Evolutionary conservation across 2,888 invertebrate genomes (phyloP).

Genomic region (Acrobasis consociella): DNA sequence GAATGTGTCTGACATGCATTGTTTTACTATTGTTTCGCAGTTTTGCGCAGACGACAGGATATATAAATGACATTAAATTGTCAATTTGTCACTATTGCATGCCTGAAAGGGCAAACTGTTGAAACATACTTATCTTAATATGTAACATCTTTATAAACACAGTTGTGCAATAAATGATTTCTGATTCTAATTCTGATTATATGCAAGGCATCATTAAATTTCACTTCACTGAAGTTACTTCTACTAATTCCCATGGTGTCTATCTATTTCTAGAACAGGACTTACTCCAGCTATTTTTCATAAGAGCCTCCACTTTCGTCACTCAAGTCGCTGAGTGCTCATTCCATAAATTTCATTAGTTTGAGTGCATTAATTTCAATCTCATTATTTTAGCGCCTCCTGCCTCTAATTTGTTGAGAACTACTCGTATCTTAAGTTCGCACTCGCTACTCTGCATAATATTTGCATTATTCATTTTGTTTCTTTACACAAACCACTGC

Average conservation of each 20-base stretch:
- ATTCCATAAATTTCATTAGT: slow-evolving; percentile 32
- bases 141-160: too few species aligned
- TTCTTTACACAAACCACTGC: not conserved
- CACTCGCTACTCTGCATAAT: slow-evolving; percentile 13
- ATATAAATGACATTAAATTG: too few species aligned
- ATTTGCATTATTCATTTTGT: slow-evolving; percentile 12
- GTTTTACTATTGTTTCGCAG: too few species aligned
- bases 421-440: slow-evolving; percentile 12
- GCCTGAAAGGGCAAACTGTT: too few species aligned
- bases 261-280: not conserved
- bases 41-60: too few species aligned
- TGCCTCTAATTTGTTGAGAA: slow-evolving; percentile 17
- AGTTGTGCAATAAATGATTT: too few species aligned
- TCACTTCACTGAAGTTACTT: too few species aligned
- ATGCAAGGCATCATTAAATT: too few species aligned
- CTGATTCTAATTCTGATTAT: too few species aligned
- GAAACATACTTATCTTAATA: too few species aligned
- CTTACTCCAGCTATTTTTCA: slow-evolving; percentile 27
- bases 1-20: too few species aligned
- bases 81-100: too few species aligned
- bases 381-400: slow-evolving; percentile 28
- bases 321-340: slow-evolving; percentile 20
- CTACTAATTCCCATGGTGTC: not conserved
- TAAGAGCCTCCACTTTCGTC: not conserved
- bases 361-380: slow-evolving; percentile 35